A percentile compares a stretch with the other conserved stretches of the same genome.
Conservation (phyloP, 2,888 invertebrate species). For the Agonopterix arenella region DNA sequence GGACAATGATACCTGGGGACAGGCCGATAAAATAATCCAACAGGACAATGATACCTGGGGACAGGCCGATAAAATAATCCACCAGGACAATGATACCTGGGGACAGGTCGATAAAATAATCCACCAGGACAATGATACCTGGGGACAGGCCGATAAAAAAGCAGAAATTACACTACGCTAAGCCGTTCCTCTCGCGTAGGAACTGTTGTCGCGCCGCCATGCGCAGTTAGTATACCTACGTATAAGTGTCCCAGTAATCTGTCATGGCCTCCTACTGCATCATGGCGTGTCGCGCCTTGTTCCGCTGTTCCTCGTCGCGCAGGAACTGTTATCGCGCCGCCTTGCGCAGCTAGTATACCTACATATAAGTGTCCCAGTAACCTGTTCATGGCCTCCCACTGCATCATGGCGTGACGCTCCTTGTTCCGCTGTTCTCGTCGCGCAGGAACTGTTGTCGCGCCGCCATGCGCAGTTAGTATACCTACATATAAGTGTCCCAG, state of each 20-base stretch:
- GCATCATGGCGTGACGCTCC: slow-evolving; percentile 50
- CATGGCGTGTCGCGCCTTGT: slow-evolving; percentile 47
- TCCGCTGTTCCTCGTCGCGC: slow-evolving; percentile 27
- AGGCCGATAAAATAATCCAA: too few species aligned
- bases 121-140: too few species aligned
- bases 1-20: too few species aligned
- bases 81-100: too few species aligned
- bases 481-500: too few species aligned
- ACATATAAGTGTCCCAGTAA: slow-evolving; percentile 8
- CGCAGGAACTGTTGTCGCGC: slow-evolving; percentile 35
- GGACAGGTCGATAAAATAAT: too few species aligned
- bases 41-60: too few species aligned
- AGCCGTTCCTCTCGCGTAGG: slow-evolving; percentile 27
- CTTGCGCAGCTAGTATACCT: slow-evolving; percentile 23
- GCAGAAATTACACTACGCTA: too few species aligned
- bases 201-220: slow-evolving; percentile 33
- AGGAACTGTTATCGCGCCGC: slow-evolving; percentile 38
- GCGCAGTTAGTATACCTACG: slow-evolving; percentile 23
- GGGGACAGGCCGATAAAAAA: too few species aligned
- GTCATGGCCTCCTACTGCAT: slow-evolving; percentile 74
- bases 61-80: too few species aligned
- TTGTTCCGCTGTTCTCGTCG: slow-evolving; percentile 23
- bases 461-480: slow-evolving; percentile 31
- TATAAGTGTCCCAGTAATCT: slow-evolving; percentile 26
- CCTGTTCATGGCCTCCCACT: slow-evolving; percentile 77